Conservation (phyloP, 2,888 invertebrate species). For the Acleris cristana region DNA sequence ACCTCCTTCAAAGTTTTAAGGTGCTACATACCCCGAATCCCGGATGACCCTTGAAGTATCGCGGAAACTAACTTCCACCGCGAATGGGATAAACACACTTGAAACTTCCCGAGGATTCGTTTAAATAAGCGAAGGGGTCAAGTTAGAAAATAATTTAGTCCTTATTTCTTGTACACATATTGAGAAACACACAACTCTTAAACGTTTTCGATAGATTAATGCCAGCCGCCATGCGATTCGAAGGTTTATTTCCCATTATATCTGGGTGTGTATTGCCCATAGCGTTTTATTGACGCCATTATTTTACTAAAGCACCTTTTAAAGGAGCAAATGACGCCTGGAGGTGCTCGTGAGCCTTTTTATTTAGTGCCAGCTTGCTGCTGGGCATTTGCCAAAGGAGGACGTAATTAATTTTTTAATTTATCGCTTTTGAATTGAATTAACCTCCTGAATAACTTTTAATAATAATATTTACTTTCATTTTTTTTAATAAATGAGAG, state of each 20-base stretch:
- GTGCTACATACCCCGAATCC: neutral
- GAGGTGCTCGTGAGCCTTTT: slow-evolving; percentile 3
- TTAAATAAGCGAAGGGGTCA: neutral
- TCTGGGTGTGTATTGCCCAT: slow-evolving; percentile 30
- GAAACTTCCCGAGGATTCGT: slow-evolving; percentile 14
- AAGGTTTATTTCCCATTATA: slow-evolving; percentile 30
- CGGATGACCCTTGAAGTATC: slow-evolving; percentile 5
- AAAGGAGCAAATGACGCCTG: slow-evolving; percentile 18
- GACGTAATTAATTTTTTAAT: neutral
- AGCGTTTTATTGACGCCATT: slow-evolving; percentile 24
- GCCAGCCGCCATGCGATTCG: slow-evolving; percentile 6
- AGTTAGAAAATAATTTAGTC: neutral
- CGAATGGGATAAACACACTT: slow-evolving; percentile 18
- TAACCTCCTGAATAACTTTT: no score
- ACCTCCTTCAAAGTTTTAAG: slow-evolving; percentile 3
- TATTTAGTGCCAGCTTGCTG: neutral
- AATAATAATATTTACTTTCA: no score
- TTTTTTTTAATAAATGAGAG: no score
- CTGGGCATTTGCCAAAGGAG: slow-evolving; percentile 1
- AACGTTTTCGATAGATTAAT: slow-evolving; percentile 4
- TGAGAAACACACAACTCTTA: no score
- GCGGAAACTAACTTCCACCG: slow-evolving; percentile 16
- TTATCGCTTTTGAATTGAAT: neutral
- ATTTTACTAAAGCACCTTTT: slow-evolving; percentile 17
- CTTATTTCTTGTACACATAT: no score